These are phyloP conservation scores for Camptogramma bilineatum DNA, from an alignment of 2,888 invertebrate species.

Conservation along the genomic window DNA sequence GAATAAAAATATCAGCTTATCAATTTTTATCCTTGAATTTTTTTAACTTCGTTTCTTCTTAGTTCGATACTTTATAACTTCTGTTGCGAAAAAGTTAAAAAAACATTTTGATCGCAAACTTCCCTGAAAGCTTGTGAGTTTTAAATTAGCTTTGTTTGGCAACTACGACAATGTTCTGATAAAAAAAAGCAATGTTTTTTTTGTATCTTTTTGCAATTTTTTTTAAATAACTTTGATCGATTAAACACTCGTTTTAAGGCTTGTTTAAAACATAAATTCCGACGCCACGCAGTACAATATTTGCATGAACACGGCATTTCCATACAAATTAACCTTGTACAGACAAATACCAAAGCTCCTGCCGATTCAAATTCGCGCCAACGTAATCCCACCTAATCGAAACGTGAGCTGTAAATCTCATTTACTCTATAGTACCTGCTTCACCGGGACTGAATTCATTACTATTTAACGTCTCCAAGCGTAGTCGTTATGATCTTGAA, in stretches of 20 bases:
- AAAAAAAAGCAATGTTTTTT: not conserved
- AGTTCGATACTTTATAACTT: not conserved
- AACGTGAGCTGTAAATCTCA: constrained; percentile 35
- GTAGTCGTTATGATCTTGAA: constrained; percentile 13
- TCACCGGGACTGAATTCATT: constrained; percentile 17
- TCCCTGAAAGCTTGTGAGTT: not conserved
- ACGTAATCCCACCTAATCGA: constrained; percentile 33
- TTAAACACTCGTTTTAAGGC: not conserved
- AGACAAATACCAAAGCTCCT: constrained; percentile 38
- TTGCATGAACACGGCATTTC: constrained; percentile 44
- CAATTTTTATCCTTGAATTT: no score
- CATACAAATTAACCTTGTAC: constrained; percentile 44
- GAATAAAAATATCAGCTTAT: no score
- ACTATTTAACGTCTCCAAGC: constrained; percentile 14
- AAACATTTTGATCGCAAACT: constrained; percentile 13
- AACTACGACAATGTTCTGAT: constrained; percentile 2
- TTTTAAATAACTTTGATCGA: not conserved
- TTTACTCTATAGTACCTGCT: constrained; percentile 21
- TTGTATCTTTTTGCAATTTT: not conserved
- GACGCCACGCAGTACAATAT: constrained; percentile 36
- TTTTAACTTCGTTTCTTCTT: not conserved
- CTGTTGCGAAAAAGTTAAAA: constrained; percentile 6
- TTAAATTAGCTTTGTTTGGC: constrained; percentile 12
- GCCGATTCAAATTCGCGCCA: constrained; percentile 33
- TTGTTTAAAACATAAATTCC: constrained; percentile 6